These are phyloP conservation scores for Drosophila bifasciata DNA, from an alignment of 1,140 invertebrate species.

Conservation along the genomic window DNA sequence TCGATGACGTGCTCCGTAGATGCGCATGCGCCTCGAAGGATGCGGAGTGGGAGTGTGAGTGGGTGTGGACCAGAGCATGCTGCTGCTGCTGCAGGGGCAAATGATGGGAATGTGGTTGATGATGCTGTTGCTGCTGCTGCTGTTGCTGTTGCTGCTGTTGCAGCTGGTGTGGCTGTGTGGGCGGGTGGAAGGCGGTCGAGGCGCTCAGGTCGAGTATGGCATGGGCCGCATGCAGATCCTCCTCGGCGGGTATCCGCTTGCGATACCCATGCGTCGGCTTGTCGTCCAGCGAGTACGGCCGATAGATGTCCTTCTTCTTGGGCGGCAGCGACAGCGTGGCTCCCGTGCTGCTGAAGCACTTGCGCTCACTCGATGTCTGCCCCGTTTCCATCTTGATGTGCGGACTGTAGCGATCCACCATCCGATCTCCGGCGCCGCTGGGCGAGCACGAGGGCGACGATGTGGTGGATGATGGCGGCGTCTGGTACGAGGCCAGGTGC, in stretches of 20 bases:
- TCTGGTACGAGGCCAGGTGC: constrained; percentile 75
- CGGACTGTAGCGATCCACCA: constrained; percentile 56
- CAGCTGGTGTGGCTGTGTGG: constrained; percentile 84
- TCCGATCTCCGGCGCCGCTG: constrained; percentile 50
- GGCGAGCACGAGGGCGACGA: constrained; percentile 79
- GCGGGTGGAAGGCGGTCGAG: constrained; percentile 89
- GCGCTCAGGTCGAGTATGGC: constrained; percentile 94
- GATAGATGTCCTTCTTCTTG: constrained; percentile 94
- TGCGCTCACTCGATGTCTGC: constrained; percentile 79
- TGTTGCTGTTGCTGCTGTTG: constrained; percentile 76
- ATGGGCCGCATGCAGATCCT: constrained; percentile 92
- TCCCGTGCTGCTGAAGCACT: constrained; percentile 92
- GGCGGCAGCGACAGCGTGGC: constrained; percentile 91
- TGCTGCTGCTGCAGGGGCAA: constrained; percentile 56
- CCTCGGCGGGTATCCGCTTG: constrained; percentile 88
- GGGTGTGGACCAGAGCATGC: constrained; percentile 46
- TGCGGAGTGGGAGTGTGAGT: constrained; percentile 44
- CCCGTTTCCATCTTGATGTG: constrained; percentile 68
- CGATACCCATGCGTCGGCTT: constrained; percentile 84
- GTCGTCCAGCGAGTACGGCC: constrained; percentile 92
- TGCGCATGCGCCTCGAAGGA: constrained; percentile 62
- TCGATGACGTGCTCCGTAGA: constrained; percentile 74
- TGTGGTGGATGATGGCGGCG: constrained; percentile 78
- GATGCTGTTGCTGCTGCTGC: constrained; percentile 66
- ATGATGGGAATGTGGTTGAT: constrained; percentile 37